phyloP scores from a whole-genome alignment of 2,113 vertebrate species.

The Sylvietta virens region DNA sequence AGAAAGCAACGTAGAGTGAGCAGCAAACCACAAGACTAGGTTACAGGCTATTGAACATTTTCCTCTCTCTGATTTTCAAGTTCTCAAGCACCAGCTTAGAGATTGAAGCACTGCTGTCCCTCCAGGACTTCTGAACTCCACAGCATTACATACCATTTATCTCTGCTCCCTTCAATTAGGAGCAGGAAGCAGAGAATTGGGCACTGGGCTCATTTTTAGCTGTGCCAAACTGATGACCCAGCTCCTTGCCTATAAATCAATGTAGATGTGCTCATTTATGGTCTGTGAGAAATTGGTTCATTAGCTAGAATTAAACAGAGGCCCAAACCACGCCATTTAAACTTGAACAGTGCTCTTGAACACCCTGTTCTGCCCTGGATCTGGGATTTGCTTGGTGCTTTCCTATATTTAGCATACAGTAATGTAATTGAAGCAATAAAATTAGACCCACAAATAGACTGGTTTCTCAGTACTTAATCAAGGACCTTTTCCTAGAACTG shows the following conservation, averaged over 20 bases:
- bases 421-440: slow-evolving; percentile 54
- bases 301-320: slow-evolving; percentile 35
- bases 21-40: not conserved
- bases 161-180: not conserved
- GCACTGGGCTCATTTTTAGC: slow-evolving; percentile 4
- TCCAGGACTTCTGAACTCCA: not conserved
- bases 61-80: not conserved
- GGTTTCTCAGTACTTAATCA: slow-evolving; percentile 57
- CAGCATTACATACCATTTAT: not conserved
- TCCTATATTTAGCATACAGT: slow-evolving; percentile 67
- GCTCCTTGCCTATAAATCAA: slow-evolving; percentile 33
- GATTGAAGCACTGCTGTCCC: not conserved
- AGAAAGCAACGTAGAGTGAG: not conserved
- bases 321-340: not conserved
- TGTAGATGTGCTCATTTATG: slow-evolving; percentile 8
- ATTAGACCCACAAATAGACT: slow-evolving; percentile 51
- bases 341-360: slow-evolving; percentile 17
- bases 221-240: not conserved
- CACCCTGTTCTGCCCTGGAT: slow-evolving; percentile 43
- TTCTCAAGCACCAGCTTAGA: not conserved
- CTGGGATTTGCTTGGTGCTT: slow-evolving; percentile 13
- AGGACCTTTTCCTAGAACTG: slow-evolving; percentile 61
- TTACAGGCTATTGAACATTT: not conserved
- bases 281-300: not conserved
- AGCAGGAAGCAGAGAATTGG: not conserved